These are phyloP conservation scores for Thunnus albacares DNA, from an alignment of 2,797 vertebrate genomes.

Conservation along the genomic window DNA sequence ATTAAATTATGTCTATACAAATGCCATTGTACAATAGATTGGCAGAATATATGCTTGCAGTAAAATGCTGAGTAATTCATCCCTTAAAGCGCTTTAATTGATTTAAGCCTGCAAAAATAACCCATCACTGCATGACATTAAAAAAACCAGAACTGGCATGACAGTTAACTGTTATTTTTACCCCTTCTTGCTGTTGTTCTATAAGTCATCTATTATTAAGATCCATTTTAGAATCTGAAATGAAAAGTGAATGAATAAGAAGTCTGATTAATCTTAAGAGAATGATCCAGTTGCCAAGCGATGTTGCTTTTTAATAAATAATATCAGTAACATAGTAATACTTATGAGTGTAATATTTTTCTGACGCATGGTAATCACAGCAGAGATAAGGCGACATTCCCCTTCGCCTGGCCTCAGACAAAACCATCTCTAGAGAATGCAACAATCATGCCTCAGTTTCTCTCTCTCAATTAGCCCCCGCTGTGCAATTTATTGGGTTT, in stretches of 20 bases:
- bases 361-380: slow-evolving; percentile 73
- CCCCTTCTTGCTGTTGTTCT: slow-evolving; percentile 57
- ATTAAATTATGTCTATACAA: slow-evolving; percentile 87
- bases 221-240: slow-evolving; percentile 68
- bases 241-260: slow-evolving; percentile 68
- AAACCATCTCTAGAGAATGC: slow-evolving; percentile 79
- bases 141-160: slow-evolving; percentile 47
- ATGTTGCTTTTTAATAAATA: slow-evolving; percentile 74
- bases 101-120: slow-evolving; percentile 77
- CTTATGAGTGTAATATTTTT: slow-evolving; percentile 70
- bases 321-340: slow-evolving; percentile 70
- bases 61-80: slow-evolving; percentile 80
- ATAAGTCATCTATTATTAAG: slow-evolving; percentile 75
- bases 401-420: slow-evolving; percentile 74
- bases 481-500: slow-evolving; percentile 85
- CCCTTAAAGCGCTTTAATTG: slow-evolving; percentile 78
- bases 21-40: slow-evolving; percentile 84
- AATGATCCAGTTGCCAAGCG: slow-evolving; percentile 63
- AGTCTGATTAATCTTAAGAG: slow-evolving; percentile 73
- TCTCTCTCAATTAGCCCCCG: slow-evolving; percentile 84
- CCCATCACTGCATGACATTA: slow-evolving; percentile 59
- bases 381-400: slow-evolving; percentile 68
- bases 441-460: slow-evolving; percentile 79
- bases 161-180: slow-evolving; percentile 63
- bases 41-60: slow-evolving; percentile 82